phyloP scores from a whole-genome alignment of 1,140 invertebrate genomes.

The Drosophila auraria region DNA sequence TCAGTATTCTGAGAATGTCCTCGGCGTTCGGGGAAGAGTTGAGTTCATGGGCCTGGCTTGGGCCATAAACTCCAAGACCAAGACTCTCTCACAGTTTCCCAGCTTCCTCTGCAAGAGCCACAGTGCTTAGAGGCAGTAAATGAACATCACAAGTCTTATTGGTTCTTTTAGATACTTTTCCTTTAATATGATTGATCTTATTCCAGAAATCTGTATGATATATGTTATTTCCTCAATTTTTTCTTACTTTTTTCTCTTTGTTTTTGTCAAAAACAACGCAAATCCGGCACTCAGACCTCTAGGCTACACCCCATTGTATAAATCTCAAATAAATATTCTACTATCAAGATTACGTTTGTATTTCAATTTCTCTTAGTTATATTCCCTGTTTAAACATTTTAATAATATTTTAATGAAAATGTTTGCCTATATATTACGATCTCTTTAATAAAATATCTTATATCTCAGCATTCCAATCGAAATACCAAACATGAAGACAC shows the following conservation, averaged over 20 bases:
- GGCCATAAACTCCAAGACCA: slow-evolving; percentile 15
- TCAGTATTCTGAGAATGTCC: slow-evolving; percentile 42
- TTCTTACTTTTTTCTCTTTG: too few species aligned
- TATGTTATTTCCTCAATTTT: not conserved
- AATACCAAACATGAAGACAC: not conserved
- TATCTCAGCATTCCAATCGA: slow-evolving; percentile 1
- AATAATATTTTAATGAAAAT: not conserved
- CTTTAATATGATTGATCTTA: not conserved
- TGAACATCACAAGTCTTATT: not conserved
- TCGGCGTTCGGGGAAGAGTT: slow-evolving; percentile 27
- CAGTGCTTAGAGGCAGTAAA: not conserved
- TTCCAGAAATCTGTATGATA: not conserved
- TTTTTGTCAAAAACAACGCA: too few species aligned
- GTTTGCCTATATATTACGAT: not conserved
- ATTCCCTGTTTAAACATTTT: too few species aligned
- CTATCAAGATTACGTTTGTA: not conserved
- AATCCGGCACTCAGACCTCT: too few species aligned
- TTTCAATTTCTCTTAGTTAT: not conserved
- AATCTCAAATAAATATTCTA: too few species aligned
- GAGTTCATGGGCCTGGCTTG: slow-evolving; percentile 20
- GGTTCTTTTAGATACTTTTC: not conserved
- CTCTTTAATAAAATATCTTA: not conserved
- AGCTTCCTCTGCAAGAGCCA: slow-evolving; percentile 15
- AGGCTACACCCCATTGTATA: too few species aligned
- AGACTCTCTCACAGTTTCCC: slow-evolving; percentile 2